Evolutionary conservation across 1,140 invertebrate species (phyloP).

Genomic region (Phocides pigmalion): DNA sequence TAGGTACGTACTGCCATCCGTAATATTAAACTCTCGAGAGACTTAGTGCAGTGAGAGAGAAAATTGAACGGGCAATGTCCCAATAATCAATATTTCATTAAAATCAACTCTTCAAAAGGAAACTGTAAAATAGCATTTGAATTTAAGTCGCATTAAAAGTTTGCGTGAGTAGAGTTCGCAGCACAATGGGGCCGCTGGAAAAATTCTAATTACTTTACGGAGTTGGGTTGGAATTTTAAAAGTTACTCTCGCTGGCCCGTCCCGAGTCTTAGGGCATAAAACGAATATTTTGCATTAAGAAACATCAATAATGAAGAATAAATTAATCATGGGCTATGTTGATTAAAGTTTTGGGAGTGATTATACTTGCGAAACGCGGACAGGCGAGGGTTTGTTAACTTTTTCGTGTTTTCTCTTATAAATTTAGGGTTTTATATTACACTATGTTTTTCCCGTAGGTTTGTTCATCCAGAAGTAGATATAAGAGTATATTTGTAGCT

Average conservation of each 20-base stretch:
- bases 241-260: conserved; percentile 60
- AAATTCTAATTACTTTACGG: conserved; percentile 79
- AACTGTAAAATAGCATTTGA: conserved; percentile 76
- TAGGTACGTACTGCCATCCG: too few relatives aligned
- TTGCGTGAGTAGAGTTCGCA: conserved; percentile 66
- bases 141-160: conserved; percentile 80
- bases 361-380: conserved; percentile 10
- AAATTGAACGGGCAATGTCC: conserved; percentile 32
- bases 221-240: conserved; percentile 71
- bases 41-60: conserved; percentile 22
- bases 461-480: too few relatives aligned
- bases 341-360: conserved; percentile 16
- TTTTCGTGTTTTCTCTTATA: conserved; percentile 4
- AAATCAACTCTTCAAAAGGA: conserved; percentile 65
- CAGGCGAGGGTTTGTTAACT: conserved; percentile 3
- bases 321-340: conserved; percentile 26
- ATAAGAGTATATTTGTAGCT: too few relatives aligned
- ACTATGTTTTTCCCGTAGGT: too few relatives aligned
- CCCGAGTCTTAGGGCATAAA: conserved; percentile 39
- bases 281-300: conserved; percentile 39
- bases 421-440: neutral
- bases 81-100: conserved; percentile 58
- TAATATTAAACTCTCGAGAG: conserved; percentile 13
- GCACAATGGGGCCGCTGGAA: conserved; percentile 73
- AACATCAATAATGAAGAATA: conserved; percentile 40